Evolutionary conservation across 2,113 vertebrate genomes (phyloP).

Genomic region (Campylomormyrus tamandua): DNA sequence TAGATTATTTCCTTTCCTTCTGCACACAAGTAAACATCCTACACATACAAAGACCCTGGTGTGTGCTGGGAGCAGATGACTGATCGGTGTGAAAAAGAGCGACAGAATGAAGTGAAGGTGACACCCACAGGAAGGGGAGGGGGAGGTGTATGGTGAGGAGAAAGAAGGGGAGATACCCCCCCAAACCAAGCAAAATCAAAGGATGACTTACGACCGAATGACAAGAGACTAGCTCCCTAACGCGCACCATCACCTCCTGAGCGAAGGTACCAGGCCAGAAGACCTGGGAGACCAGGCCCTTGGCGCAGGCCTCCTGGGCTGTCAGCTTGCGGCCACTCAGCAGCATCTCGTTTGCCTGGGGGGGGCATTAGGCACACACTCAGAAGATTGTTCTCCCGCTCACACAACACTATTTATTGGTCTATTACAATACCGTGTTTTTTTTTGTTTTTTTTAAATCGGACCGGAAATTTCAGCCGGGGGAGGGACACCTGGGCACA

Average conservation of each 20-base stretch:
- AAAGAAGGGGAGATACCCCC: not conserved
- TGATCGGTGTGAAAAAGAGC: not conserved
- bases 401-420: not conserved
- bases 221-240: constrained; percentile 86
- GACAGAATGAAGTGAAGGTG: not conserved
- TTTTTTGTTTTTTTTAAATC: not conserved
- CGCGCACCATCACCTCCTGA: constrained; percentile 93
- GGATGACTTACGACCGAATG: constrained; percentile 76
- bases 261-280: constrained; percentile 94
- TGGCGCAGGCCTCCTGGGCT: constrained; percentile 89
- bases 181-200: constrained; percentile 14
- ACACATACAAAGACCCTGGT: not conserved
- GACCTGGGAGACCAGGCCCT: constrained; percentile 94
- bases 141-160: not conserved
- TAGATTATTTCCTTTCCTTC: not conserved
- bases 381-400: not conserved
- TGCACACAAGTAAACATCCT: not conserved
- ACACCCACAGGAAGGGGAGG: not conserved
- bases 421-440: not conserved
- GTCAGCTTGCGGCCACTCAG: constrained; percentile 92
- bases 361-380: not conserved
- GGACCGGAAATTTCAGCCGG: not conserved
- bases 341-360: constrained; percentile 90
- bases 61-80: not conserved
- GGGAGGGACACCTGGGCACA: no score